phyloP scores from a whole-genome alignment of 2,888 invertebrate species.

The Sepioteuthis lessoniana region DNA sequence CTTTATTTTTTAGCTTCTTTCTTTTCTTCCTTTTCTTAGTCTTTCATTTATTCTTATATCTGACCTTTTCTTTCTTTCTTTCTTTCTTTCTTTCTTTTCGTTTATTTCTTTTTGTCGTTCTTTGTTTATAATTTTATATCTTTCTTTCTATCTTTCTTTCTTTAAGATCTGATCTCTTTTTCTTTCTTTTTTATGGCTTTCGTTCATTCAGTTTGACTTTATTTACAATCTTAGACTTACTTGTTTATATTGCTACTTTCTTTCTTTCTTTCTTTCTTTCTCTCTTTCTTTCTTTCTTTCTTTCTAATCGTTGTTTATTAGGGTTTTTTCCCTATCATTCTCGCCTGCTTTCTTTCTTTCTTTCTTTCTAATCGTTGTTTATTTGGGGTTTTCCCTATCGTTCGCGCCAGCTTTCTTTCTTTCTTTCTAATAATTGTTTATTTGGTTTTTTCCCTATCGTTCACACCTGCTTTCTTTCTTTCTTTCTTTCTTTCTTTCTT shows the following conservation, averaged over 20 bases:
- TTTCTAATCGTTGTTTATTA: neutral
- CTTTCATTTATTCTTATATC: neutral
- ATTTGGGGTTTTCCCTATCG: neutral
- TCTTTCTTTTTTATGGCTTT: too few relatives aligned
- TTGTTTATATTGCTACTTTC: too few relatives aligned
- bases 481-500: neutral
- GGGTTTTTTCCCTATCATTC: too few relatives aligned
- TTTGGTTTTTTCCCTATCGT: neutral
- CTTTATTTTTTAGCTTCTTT: neutral
- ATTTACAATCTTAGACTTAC: too few relatives aligned
- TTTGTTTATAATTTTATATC: neutral
- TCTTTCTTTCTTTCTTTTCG: neutral
- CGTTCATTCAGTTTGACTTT: too few relatives aligned
- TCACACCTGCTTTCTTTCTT: neutral
- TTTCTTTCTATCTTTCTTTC: neutral
- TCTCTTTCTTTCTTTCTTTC: neutral
- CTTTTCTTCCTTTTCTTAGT: neutral
- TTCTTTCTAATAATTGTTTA: neutral
- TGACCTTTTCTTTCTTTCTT: neutral
- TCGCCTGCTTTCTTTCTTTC: too few relatives aligned
- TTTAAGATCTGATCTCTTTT: too few relatives aligned
- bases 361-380: too few relatives aligned
- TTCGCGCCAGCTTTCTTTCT: neutral
- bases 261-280: too few relatives aligned
- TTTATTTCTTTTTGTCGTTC: neutral